These are phyloP conservation scores for Drosophila lowei DNA, from an alignment of 1,140 invertebrate genomes.

Conservation along the genomic window DNA sequence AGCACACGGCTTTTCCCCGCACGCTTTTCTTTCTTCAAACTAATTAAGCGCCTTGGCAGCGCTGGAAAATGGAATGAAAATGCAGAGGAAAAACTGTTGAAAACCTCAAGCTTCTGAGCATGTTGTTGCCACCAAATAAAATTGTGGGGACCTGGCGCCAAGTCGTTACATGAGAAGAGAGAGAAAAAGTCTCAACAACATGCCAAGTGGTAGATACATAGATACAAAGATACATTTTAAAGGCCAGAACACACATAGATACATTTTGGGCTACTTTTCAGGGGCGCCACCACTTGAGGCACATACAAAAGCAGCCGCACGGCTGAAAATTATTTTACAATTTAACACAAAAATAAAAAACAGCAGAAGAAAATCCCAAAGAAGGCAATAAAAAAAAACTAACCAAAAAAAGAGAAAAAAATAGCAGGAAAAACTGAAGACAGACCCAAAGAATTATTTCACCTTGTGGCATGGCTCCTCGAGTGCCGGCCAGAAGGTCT, in stretches of 20 bases:
- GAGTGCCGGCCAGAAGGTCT: conserved; percentile 26
- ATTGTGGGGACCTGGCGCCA: conserved; percentile 24
- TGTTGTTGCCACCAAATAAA: conserved; percentile 15
- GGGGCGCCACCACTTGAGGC: conserved; percentile 53
- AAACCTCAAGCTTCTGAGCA: conserved; percentile 43
- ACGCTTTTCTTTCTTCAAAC: conserved; percentile 26
- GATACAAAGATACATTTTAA: neutral
- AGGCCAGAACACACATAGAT: too few relatives aligned
- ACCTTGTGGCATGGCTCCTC: conserved; percentile 33
- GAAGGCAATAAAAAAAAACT: conserved; percentile 17
- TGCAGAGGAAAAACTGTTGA: conserved; percentile 13
- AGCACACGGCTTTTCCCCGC: conserved; percentile 33
- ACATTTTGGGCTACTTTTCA: conserved; percentile 48
- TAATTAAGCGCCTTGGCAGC: conserved; percentile 52
- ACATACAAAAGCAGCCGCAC: conserved; percentile 21
- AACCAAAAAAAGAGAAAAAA: conserved; percentile 3
- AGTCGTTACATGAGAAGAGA: conserved; percentile 21
- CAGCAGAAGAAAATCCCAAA: conserved; percentile 29
- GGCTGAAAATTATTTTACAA: conserved; percentile 56
- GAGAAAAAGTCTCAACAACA: conserved; percentile 48
- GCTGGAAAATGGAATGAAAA: conserved; percentile 5
- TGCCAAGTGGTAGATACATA: conserved; percentile 36
- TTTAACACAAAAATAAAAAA: conserved; percentile 41
- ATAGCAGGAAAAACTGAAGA: conserved; percentile 7
- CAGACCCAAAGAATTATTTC: conserved; percentile 35